Base-by-base conservation (phyloP, 1,140 invertebrate genomes). In the Muscidifurax raptorellus region DNA sequence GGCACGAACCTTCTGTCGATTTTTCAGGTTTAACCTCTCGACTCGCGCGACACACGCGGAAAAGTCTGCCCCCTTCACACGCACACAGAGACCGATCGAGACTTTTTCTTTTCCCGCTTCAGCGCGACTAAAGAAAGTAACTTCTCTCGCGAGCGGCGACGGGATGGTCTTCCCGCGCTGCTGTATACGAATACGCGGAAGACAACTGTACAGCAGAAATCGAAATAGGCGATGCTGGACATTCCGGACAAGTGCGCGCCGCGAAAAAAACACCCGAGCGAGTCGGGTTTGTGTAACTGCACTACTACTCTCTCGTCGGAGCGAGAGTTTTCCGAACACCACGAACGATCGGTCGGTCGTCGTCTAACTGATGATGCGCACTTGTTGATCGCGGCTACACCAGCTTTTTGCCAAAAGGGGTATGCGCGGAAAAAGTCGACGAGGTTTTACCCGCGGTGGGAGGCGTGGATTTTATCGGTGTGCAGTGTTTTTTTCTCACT, bases 291-390 rank as follows among this genome's bases (percentile, higher is more conserved):
- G 64, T 12, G n/a, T 27, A 75, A 81, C 87, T 47, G 44, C 30
- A 15, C n/a, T 40, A 12, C 66, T 27, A 28, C 72, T 74, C 28
- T 84, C 84, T 59, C 22, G 52, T 59, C 18, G 52, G 18, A 86
- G 82, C 83, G 88, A 91, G 88, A 90, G 88, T 91, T 91, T 90
- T 90, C 86, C 85, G n/a, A n/a, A n/a, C n/a, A n/a, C n/a, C n/a
- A n/a, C n/a, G 66, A 69, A 18, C 67, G 18, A 71, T 71, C 67
- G 67, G 12, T 28, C 12, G 5, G 22, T 30, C 28, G 9, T 40
- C 36, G 36, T 40, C 6, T 40, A 30, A n/a, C n/a, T 67, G n/a
- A 9, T 12, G 25, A 27, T 71, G 22, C 12, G 67, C 10, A 71
- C 28, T 69, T 25, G n/a, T 69, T 27, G 10, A 5, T 67, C 27